These are phyloP conservation scores for Clupea harengus DNA, from an alignment of 2,113 vertebrate species.

Conservation along the genomic window DNA sequence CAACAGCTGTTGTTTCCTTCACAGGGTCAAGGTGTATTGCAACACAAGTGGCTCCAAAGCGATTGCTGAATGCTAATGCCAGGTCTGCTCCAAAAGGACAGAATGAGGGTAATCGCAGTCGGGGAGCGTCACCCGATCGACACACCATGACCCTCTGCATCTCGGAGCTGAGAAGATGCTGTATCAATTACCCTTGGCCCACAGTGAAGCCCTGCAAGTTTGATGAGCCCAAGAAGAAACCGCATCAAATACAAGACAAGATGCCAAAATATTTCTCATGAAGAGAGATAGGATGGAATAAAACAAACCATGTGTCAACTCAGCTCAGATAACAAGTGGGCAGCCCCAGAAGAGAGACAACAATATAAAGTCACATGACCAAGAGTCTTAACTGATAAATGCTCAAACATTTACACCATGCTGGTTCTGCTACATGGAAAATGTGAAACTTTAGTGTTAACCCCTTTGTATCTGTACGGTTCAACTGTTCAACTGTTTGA, in stretches of 20 bases:
- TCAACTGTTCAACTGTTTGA: not conserved
- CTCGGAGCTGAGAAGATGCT: not conserved
- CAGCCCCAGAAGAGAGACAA: not conserved
- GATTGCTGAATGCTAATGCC: not conserved
- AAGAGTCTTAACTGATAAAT: not conserved
- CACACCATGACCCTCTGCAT: not conserved
- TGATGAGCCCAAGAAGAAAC: not conserved
- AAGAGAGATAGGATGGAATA: not conserved
- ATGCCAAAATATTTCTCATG: too few species aligned
- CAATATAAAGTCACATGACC: not conserved
- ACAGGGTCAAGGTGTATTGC: conserved; percentile 9
- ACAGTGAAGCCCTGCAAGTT: conserved; percentile 4
- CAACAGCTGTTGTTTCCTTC: conserved; percentile 6
- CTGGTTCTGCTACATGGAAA: not conserved
- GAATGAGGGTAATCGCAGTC: conserved; percentile 3
- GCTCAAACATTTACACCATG: not conserved
- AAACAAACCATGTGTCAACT: not conserved
- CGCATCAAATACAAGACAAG: not conserved
- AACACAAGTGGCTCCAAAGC: not conserved
- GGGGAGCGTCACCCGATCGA: not conserved
- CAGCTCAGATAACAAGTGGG: not conserved
- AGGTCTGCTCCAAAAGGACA: not conserved
- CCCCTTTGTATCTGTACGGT: conserved; percentile 1
- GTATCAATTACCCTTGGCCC: conserved; percentile 12
- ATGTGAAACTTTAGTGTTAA: not conserved